Percentiles rank a stretch among this genome's conserved stretches.
phyloP scores from a whole-genome alignment of 2,888 invertebrate species.

The Stenichneumon culpator region DNA sequence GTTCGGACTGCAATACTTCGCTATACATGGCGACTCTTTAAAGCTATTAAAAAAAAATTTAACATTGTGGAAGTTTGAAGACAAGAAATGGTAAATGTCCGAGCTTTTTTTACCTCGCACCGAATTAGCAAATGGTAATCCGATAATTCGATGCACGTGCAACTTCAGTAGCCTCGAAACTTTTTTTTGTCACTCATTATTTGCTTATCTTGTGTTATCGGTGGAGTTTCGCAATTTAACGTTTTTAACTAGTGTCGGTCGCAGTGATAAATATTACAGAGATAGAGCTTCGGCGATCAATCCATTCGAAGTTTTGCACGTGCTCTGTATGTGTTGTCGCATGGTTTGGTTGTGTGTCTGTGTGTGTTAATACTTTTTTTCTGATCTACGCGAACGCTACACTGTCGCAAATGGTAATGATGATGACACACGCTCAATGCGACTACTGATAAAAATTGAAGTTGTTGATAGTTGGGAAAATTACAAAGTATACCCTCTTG shows the following conservation, averaged over 20 bases:
- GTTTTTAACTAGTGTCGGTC: neutral
- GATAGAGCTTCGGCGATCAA: neutral
- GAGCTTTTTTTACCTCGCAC: neutral
- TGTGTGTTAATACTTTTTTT: neutral
- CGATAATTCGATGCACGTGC: neutral
- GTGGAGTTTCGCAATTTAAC: neutral
- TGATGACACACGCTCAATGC: constrained; percentile 1
- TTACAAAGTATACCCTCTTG: neutral
- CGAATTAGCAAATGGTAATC: neutral
- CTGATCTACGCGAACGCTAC: neutral
- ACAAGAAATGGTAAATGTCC: neutral
- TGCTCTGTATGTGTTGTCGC: constrained; percentile 1
- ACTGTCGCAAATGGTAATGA: constrained; percentile 42
- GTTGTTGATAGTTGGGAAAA: constrained; percentile 13
- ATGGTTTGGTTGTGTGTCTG: neutral
- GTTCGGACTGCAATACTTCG: constrained; percentile 16
- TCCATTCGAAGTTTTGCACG: constrained; percentile 12
- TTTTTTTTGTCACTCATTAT: constrained; percentile 11
- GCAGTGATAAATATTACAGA: constrained; percentile 1
- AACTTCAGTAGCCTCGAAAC: neutral
- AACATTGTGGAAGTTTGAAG: too few species aligned
- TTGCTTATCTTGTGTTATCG: constrained; percentile 20
- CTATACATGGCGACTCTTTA: neutral
- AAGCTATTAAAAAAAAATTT: neutral
- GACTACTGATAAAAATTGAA: constrained; percentile 8